Percentiles rank a stretch among this genome's conserved stretches.
phyloP scores from a whole-genome alignment of 2,113 vertebrate species.

The Struthio camelus region DNA sequence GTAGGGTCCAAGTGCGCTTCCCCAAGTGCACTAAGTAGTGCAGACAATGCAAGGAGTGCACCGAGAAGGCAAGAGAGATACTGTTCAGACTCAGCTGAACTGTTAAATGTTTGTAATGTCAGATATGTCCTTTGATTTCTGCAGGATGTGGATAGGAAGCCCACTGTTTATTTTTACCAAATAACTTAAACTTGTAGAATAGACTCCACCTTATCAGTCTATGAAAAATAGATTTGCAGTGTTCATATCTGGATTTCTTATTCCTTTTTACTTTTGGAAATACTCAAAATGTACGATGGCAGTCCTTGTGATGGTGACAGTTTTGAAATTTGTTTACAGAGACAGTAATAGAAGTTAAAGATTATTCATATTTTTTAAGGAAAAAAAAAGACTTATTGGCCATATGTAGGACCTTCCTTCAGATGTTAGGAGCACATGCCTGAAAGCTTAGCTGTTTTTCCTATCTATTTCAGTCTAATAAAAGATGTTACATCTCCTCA shows the following conservation, averaged over 20 bases:
- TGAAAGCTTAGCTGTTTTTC: neutral
- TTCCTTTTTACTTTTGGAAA: neutral
- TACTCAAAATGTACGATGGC: neutral
- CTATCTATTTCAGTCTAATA: neutral
- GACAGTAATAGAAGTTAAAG: neutral
- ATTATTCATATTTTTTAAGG: neutral
- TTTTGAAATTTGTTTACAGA: neutral
- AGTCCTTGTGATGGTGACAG: neutral
- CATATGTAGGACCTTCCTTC: neutral
- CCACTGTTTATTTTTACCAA: neutral
- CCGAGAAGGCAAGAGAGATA: neutral
- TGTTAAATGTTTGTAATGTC: neutral
- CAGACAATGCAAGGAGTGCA: neutral
- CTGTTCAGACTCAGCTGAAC: neutral
- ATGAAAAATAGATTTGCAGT: neutral
- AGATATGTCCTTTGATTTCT: neutral
- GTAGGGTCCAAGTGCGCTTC: neutral
- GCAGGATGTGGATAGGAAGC: neutral
- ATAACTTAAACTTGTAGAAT: neutral
- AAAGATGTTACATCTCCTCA: neutral
- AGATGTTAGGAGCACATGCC: neutral
- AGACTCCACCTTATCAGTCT: neutral
- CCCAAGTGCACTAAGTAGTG: neutral
- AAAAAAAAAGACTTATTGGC: neutral
- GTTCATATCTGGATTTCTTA: neutral